Evolutionary conservation across 1,140 invertebrate genomes (phyloP), one percentile per base, ranked within the genome.

Genomic region (Mesaphorura yosii): DNA sequence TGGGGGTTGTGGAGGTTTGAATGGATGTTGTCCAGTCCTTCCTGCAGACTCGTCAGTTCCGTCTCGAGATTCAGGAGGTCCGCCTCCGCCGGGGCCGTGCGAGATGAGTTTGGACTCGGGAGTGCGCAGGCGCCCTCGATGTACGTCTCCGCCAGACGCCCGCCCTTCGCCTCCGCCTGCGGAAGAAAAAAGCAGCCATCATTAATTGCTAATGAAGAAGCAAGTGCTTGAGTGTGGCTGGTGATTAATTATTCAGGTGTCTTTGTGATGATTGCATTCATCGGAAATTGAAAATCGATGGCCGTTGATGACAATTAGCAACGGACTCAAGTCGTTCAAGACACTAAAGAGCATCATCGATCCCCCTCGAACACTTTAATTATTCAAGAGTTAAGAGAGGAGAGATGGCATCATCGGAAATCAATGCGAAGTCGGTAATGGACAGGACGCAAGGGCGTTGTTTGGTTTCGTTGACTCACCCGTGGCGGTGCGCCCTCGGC

Each of bases 61-160:
- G 88, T 84, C 68, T 96, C 89, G 53, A 97, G 72, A 72, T 95
- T 90, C 19, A 97, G 79, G 54, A 97, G 72, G 72, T 94, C 88
- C n/a, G 73, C 72, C 70, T 69, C 57, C 22, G 46, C 44, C 10
- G 47, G 27, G 6, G 42, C 50, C 22, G 48, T 25, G n/a, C n/a
- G n/a, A 20, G 17, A 20, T 34, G 15, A 37, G 42, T 41, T 17
- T 44, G 31, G 46, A 26, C n/a, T n/a, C 25, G 25, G 46, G 5
- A 53, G 25, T 25, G 57, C 55, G 48, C 61, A 59, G 3, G 61
- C 61, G 25, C 61, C 61, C 49, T 63, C 61, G 38, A 63, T n/a
- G n/a, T n/a, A n/a, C n/a, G n/a, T n/a, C n/a, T n/a, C n/a, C n/a
- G n/a, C n/a, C n/a, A n/a, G n/a, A n/a, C n/a, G n/a, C n/a, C n/a